Evolutionary conservation across 2,797 vertebrate species (phyloP).

Genomic region (Coilia nasus): DNA sequence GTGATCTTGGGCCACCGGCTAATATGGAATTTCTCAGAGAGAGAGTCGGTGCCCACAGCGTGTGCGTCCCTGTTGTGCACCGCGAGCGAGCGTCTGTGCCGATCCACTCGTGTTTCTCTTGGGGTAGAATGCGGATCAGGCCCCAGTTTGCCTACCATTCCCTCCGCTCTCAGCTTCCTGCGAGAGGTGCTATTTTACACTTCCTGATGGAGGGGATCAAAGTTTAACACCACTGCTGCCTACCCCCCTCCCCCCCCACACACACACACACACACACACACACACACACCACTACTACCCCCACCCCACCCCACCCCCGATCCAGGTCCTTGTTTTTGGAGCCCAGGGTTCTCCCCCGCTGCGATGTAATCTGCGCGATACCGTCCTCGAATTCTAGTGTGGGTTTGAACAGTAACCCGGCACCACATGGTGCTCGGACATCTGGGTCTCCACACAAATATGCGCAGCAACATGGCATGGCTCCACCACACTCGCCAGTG

Average conservation of each 20-base stretch:
- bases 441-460: constrained; percentile 56
- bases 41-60: constrained; percentile 26
- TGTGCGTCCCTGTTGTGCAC: constrained; percentile 38
- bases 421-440: constrained; percentile 39
- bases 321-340: constrained; percentile 57
- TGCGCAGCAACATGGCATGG: constrained; percentile 47
- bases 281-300: too few relatives aligned
- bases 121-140: constrained; percentile 43
- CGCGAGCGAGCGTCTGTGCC: background rate
- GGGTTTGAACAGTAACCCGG: constrained; percentile 40
- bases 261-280: too few relatives aligned
- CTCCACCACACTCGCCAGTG: constrained; percentile 6
- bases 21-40: constrained; percentile 32
- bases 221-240: constrained; percentile 51
- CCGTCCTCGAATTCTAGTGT: constrained; percentile 42
- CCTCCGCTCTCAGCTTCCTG: constrained; percentile 53
- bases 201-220: constrained; percentile 64
- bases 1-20: constrained; percentile 40
- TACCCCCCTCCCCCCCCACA: background rate
- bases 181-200: constrained; percentile 47
- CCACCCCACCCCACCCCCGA: constrained; percentile 20
- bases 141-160: constrained; percentile 47
- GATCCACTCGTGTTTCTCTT: constrained; percentile 37
- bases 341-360: constrained; percentile 29
- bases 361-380: constrained; percentile 62